phyloP scores from a whole-genome alignment of 2,888 invertebrate genomes.

The Hydropsyche betteni region DNA sequence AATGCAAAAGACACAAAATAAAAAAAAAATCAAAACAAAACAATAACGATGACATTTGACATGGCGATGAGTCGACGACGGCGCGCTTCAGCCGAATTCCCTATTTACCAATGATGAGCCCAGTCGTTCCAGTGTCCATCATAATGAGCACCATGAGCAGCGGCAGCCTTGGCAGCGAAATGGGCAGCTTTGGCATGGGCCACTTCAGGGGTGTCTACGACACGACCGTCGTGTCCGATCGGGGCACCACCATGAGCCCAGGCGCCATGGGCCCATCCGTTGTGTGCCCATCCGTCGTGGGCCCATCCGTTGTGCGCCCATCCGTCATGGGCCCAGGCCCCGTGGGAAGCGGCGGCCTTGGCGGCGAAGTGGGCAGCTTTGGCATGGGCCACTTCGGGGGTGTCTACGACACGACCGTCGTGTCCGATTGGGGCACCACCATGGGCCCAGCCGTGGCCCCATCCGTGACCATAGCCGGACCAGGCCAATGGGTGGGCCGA shows the following conservation, averaged over 20 bases:
- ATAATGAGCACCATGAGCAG: conserved; percentile 41
- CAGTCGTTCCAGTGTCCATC: conserved; percentile 26
- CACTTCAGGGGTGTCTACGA: conserved; percentile 68
- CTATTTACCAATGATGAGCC: conserved; percentile 34
- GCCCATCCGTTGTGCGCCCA: conserved; percentile 52
- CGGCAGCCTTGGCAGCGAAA: conserved; percentile 64
- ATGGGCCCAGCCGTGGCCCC: conserved; percentile 35
- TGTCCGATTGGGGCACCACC: conserved; percentile 46
- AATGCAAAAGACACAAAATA: conserved; percentile 4
- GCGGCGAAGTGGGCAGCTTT: conserved; percentile 69
- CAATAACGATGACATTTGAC: neutral
- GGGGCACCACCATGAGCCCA: conserved; percentile 47
- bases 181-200: conserved; percentile 70
- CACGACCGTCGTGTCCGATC: conserved; percentile 49
- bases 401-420: conserved; percentile 48
- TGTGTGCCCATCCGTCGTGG: conserved; percentile 29
- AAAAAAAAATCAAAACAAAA: conserved; percentile 17
- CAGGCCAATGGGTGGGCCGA: conserved; percentile 37
- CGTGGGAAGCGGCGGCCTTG: conserved; percentile 38
- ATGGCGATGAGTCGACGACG: conserved; percentile 23
- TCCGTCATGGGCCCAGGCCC: conserved; percentile 59
- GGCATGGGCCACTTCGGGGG: conserved; percentile 69
- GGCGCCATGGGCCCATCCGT: conserved; percentile 37
- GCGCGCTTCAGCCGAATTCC: neutral
- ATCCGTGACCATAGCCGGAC: conserved; percentile 34